phyloP scores from a whole-genome alignment of 2,888 invertebrate genomes.

The Nesidiocoris tenuis region DNA sequence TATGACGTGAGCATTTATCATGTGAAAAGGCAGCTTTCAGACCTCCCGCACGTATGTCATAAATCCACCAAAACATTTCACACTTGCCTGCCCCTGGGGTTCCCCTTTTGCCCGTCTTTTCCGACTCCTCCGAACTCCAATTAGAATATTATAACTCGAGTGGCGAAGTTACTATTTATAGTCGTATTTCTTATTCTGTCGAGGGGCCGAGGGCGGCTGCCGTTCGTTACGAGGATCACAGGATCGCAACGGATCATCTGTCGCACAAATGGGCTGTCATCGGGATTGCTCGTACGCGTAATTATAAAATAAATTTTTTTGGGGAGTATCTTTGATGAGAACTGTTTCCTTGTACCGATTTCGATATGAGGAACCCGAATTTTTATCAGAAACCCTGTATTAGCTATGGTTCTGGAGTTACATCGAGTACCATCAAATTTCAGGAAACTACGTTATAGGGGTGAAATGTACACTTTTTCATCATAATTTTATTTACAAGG shows the following conservation, averaged over 20 bases:
- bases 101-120: slow-evolving; percentile 1
- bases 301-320: no score
- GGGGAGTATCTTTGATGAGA: no score
- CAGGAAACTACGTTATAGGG: no score
- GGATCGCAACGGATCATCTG: background rate
- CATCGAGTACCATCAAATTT: no score
- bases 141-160: slow-evolving; percentile 31
- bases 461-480: no score
- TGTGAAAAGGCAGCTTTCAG: background rate
- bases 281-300: background rate
- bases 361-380: no score
- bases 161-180: slow-evolving; percentile 33
- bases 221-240: slow-evolving; percentile 2
- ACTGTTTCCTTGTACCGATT: no score
- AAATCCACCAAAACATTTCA: slow-evolving; percentile 33
- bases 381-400: no score
- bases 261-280: background rate
- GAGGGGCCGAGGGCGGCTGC: background rate
- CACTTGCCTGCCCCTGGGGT: slow-evolving; percentile 25
- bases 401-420: no score
- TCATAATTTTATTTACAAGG: no score
- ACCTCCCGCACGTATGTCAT: slow-evolving; percentile 2
- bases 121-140: slow-evolving; percentile 6
- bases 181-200: background rate
- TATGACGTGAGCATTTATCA: slow-evolving; percentile 17